These are phyloP conservation scores for Eptesicus fuscus DNA, from an alignment of 2,113 vertebrate genomes.

Conservation along the genomic window DNA sequence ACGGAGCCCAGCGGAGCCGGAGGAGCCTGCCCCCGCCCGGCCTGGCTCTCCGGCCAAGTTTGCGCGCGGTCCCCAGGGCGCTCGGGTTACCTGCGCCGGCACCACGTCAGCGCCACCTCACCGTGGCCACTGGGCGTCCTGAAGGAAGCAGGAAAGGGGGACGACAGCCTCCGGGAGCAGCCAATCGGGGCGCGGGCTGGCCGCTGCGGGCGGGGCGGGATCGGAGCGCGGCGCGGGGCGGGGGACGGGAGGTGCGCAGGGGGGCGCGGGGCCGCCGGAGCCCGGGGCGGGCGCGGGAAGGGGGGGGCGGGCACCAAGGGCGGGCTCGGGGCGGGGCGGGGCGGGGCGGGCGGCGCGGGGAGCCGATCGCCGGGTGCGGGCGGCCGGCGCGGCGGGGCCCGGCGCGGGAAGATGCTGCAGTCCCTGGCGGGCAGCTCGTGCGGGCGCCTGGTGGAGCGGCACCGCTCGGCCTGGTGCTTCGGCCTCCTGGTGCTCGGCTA, in stretches of 20 bases:
- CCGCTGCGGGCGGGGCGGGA: not conserved
- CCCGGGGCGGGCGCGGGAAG: not conserved
- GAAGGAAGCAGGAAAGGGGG: slow-evolving; percentile 27
- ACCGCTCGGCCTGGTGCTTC: slow-evolving; percentile 94
- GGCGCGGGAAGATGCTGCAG: slow-evolving; percentile 89
- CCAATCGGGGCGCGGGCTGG: not conserved
- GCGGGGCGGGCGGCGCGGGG: not conserved
- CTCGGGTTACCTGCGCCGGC: slow-evolving; percentile 80
- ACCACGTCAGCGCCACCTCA: slow-evolving; percentile 83
- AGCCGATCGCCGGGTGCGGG: not conserved
- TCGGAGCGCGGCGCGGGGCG: not conserved
- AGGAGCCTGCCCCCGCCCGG: not conserved
- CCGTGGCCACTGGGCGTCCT: slow-evolving; percentile 48
- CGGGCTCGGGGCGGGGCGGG: no score
- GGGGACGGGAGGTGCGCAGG: not conserved
- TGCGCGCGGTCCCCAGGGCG: not conserved
- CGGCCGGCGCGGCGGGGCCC: not conserved
- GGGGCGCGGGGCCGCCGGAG: not conserved
- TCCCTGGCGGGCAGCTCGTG: slow-evolving; percentile 91
- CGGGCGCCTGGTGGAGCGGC: slow-evolving; percentile 90
- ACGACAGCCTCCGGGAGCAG: not conserved
- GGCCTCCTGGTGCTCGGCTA: slow-evolving; percentile 89
- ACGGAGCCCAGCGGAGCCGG: not conserved
- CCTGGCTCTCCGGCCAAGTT: not conserved
- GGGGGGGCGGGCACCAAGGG: no score